phyloP scores from a whole-genome alignment of 1,140 invertebrate species.

The Melanaphis sacchari region DNA sequence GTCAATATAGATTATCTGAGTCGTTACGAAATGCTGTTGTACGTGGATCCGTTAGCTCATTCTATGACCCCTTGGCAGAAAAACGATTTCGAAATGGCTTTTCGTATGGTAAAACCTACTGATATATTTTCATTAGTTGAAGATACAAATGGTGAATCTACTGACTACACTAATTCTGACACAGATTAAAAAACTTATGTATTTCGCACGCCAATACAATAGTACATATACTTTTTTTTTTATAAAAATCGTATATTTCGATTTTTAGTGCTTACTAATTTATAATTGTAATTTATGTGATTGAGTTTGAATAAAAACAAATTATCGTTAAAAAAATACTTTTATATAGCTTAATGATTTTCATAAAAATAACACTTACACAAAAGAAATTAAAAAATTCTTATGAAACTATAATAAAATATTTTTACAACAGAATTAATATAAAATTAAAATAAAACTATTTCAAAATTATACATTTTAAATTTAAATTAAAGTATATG shows the following conservation, averaged over 20 bases:
- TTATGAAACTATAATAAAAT: neutral
- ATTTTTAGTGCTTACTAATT: neutral
- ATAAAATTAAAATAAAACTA: neutral
- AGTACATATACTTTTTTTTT: neutral
- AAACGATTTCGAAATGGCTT: conserved; percentile 35
- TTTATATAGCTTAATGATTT: neutral
- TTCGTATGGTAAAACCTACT: conserved; percentile 43
- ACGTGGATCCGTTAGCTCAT: conserved; percentile 6
- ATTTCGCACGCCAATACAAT: neutral
- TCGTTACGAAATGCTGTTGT: conserved; percentile 48
- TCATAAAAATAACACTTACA: neutral
- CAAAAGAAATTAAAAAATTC: neutral
- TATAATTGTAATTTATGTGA: neutral
- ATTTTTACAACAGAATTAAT: neutral
- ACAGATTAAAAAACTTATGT: conserved; percentile 22
- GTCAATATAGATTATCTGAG: conserved; percentile 22
- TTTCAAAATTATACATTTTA: neutral
- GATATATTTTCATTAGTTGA: neutral
- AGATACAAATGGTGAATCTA: conserved; percentile 16
- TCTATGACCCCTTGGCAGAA: conserved; percentile 40
- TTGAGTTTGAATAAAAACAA: neutral
- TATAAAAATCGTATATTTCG: neutral
- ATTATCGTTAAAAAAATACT: neutral
- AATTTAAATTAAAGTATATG: neutral
- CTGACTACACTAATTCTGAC: conserved; percentile 49